Percentiles rank a stretch among this genome's conserved stretches.
Conservation (phyloP, 1,140 invertebrate species). For the Drosophila setifemur region DNA sequence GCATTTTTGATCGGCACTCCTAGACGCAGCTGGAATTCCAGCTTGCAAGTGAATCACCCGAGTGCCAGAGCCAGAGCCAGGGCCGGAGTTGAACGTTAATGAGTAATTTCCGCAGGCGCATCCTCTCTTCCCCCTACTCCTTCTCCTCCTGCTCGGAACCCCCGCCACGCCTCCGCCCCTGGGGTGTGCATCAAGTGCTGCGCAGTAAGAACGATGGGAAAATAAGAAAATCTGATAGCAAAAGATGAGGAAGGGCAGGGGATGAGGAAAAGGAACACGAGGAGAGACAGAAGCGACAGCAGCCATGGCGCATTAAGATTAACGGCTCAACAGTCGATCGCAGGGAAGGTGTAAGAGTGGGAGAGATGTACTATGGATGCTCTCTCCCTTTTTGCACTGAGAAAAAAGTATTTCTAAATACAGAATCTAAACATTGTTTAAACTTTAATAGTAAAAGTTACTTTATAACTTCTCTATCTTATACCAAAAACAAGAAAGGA, state of each 20-base stretch:
- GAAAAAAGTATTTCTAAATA: background rate
- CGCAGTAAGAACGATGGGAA: slow-evolving; percentile 71
- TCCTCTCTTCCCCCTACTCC: slow-evolving; percentile 46
- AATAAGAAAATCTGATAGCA: slow-evolving; percentile 74
- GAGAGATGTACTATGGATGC: slow-evolving; percentile 29
- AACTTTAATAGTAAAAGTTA: no score
- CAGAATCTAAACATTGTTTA: no score
- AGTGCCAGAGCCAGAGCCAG: slow-evolving; percentile 3
- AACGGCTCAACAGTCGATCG: slow-evolving; percentile 55
- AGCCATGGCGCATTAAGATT: slow-evolving; percentile 77
- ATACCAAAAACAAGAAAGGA: no score
- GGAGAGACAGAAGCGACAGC: slow-evolving; percentile 75
- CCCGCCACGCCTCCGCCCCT: slow-evolving; percentile 12
- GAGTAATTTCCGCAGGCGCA: slow-evolving; percentile 77
- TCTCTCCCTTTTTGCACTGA: slow-evolving; percentile 13
- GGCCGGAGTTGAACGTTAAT: slow-evolving; percentile 57
- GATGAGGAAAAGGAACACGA: slow-evolving; percentile 2
- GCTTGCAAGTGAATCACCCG: slow-evolving; percentile 43
- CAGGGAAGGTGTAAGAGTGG: slow-evolving; percentile 27
- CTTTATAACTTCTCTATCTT: no score
- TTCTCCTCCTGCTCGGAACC: slow-evolving; percentile 6
- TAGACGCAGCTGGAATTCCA: slow-evolving; percentile 51
- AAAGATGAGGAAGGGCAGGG: slow-evolving; percentile 5
- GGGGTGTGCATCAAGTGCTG: slow-evolving; percentile 65
- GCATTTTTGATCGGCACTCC: slow-evolving; percentile 44